Evolutionary conservation across 2,888 invertebrate species (phyloP), one percentile per base, ranked within the genome.

Genomic region (Epicampocera succincta): DNA sequence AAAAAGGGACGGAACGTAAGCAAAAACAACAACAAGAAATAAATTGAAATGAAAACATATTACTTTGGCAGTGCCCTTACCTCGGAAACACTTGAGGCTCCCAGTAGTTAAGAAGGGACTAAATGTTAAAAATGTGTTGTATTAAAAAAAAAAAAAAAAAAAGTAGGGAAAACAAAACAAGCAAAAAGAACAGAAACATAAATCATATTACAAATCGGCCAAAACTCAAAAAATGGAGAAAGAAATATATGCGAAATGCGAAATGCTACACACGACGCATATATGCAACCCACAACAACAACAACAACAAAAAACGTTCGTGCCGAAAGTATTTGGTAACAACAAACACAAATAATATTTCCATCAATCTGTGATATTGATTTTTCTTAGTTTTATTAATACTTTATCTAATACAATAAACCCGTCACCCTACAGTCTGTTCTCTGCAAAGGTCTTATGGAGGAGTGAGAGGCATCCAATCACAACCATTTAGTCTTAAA

Each of bases 41-140:
- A 48, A 63, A 68, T 72, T 68, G 63, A 73, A 80, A 73, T 77
- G 58, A 73, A 80, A 83, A 81, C 68, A 81, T 81, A 83, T 78
- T 73, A 78, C 38, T 78, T 66, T 52, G 19, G 13, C 46, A 50
- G 15, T n/a, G 50, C 21, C 48, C 38, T 44, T 72, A 50, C 71
- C 50, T 42, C 3, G n/a, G 40, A 3, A 33, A 33, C 56, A 33
- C 46, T 54, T 48, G 63, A n/a, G 13, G 58, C 58, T 50, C 56
- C 21, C 65, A 52, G 19, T 61, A 48, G 46, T 52, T 60, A 54
- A 48, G 48, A 56, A 81, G 44, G 52, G 75, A 63, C 68, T 42
- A 79, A 81, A 63, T 73, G 69, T 63, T 69, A 60, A 76, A 77
- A 76, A 76, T 76, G 66, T 76, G 46, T 44, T 54, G 54, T 76